These are phyloP conservation scores for Micronycteris hirsuta DNA, from an alignment of 2,113 vertebrate species.

Conservation along the genomic window DNA sequence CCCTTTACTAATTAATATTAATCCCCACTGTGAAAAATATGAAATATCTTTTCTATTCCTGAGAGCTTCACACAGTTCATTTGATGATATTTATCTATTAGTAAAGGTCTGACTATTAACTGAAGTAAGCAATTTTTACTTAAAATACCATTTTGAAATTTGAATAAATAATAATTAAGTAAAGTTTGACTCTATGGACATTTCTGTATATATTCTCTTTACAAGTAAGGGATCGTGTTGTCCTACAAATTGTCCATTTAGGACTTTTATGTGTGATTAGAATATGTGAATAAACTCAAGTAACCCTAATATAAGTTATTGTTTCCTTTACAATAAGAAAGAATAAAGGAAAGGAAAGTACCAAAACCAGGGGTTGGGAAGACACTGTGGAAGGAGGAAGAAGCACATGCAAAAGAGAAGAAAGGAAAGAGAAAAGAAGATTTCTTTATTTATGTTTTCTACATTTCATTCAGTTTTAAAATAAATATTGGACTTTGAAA, in stretches of 20 bases:
- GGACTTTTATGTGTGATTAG: conserved; percentile 52
- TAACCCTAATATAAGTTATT: conserved; percentile 15
- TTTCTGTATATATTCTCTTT: background rate
- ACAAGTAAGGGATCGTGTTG: conserved; percentile 37
- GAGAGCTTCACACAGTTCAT: conserved; percentile 22
- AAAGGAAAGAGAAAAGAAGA: background rate
- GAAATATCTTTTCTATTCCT: background rate
- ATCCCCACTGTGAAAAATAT: background rate
- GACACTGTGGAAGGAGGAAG: background rate
- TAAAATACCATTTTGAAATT: conserved; percentile 9
- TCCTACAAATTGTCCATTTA: conserved; percentile 41
- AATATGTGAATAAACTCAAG: conserved; percentile 48
- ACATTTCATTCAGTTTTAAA: background rate
- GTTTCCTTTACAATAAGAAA: background rate
- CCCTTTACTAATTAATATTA: conserved; percentile 25
- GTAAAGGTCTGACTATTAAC: background rate
- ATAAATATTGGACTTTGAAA: background rate
- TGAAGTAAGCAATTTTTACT: conserved; percentile 17
- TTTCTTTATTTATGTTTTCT: background rate
- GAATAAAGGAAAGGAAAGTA: background rate
- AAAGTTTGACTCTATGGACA: background rate
- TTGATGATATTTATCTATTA: conserved; percentile 33
- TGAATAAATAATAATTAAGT: conserved; percentile 25
- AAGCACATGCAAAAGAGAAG: background rate
- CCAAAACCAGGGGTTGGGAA: accelerated